Conservation (phyloP, 2,797 vertebrate species). For the Nothura maculosa region DNA sequence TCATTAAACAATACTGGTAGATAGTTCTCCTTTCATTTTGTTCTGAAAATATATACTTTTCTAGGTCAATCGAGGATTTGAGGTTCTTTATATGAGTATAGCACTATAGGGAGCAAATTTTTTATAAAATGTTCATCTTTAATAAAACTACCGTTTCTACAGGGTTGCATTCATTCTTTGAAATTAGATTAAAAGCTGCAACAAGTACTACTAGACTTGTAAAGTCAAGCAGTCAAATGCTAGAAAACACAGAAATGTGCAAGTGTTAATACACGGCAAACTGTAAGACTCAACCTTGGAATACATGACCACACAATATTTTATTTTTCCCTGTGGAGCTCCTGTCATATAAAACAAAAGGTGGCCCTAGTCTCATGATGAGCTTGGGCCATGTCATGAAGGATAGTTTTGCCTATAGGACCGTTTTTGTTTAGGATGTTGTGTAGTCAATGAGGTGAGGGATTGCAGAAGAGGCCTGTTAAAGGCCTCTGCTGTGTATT, state of each 20-base stretch:
- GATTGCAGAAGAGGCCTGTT: background rate
- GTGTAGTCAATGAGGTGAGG: background rate
- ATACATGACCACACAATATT: background rate
- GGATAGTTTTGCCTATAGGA: background rate
- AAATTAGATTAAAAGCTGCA: background rate
- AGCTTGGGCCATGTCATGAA: background rate
- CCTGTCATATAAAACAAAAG: background rate
- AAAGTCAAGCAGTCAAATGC: background rate
- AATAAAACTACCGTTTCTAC: background rate
- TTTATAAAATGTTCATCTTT: background rate
- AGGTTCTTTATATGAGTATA: background rate
- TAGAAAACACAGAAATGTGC: background rate
- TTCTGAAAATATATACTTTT: background rate
- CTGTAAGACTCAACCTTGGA: background rate
- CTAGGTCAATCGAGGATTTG: background rate
- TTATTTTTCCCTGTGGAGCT: background rate
- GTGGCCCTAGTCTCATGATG: background rate
- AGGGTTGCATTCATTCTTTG: background rate
- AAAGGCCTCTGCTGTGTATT: background rate
- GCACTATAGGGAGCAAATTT: background rate
- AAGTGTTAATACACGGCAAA: background rate
- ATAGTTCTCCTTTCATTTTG: background rate
- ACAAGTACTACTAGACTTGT: background rate
- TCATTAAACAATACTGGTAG: background rate
- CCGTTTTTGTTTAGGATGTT: background rate